Percentiles rank a stretch among this genome's conserved stretches.
phyloP scores from a whole-genome alignment of 37 sponge, comb jelly and placozoan species.

The Tethya wilhelma region DNA sequence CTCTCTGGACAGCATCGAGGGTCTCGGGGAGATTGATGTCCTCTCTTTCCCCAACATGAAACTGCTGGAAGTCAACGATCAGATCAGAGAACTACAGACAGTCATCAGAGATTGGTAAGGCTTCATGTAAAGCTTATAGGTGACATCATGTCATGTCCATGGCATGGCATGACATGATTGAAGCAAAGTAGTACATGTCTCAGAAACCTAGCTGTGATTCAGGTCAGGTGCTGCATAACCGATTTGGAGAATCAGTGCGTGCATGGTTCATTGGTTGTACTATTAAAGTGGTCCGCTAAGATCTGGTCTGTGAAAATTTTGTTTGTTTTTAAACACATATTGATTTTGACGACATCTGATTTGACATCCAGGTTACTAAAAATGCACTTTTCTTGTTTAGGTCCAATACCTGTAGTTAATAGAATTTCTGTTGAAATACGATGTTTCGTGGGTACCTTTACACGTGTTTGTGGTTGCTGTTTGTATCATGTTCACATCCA shows the following conservation, averaged over 20 bases:
- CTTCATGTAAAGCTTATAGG: not conserved
- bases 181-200: too few relatives aligned
- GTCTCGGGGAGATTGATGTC: not conserved
- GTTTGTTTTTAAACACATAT: too few relatives aligned
- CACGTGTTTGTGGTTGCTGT: not conserved
- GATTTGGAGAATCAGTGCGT: too few relatives aligned
- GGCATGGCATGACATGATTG: too few relatives aligned
- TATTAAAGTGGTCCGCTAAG: too few relatives aligned
- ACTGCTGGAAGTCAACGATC: slow-evolving; percentile 65
- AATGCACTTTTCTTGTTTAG: too few relatives aligned
- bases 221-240: too few relatives aligned
- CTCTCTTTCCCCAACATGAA: slow-evolving; percentile 36
- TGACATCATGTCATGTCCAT: too few relatives aligned
- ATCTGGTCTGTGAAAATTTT: too few relatives aligned
- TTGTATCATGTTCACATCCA: not conserved
- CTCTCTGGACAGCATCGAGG: not conserved
- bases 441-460: too few relatives aligned
- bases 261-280: too few relatives aligned
- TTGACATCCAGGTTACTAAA: not conserved
- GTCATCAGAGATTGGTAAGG: slow-evolving; percentile 80
- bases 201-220: too few relatives aligned
- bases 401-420: not conserved
- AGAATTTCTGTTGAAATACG: not conserved
- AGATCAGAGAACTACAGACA: slow-evolving; percentile 79
- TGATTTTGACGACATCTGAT: not conserved